Evolutionary conservation across 2,888 invertebrate species (phyloP).

Genomic region (Torymus texanus): DNA sequence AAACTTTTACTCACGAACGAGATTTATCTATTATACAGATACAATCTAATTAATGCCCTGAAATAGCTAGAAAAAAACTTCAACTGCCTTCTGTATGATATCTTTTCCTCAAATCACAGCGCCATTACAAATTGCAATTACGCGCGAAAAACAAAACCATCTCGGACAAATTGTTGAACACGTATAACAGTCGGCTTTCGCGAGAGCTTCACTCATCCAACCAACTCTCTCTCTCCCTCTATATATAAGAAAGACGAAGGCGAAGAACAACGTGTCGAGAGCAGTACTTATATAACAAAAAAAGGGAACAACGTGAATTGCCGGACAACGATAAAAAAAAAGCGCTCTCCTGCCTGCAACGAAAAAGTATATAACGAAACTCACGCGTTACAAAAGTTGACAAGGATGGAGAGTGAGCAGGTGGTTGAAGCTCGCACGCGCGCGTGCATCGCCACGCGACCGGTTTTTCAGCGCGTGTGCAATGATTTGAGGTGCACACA

Average conservation of each 20-base stretch:
- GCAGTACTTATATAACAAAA: not conserved
- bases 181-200: too few species aligned
- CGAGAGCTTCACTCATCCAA: too few species aligned
- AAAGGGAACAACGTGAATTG: not conserved
- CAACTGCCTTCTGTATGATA: too few species aligned
- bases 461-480: slow-evolving; percentile 62
- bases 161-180: too few species aligned
- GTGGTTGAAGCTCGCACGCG: slow-evolving; percentile 62
- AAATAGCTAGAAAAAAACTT: not conserved
- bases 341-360: not conserved
- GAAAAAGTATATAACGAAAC: not conserved
- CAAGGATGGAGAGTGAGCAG: slow-evolving; percentile 61
- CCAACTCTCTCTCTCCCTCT: too few species aligned
- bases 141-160: too few species aligned
- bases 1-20: too few species aligned
- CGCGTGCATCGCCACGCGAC: slow-evolving; percentile 53
- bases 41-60: too few species aligned
- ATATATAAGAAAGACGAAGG: not conserved
- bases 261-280: slow-evolving; percentile 6
- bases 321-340: not conserved
- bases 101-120: too few species aligned
- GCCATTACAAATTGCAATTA: too few species aligned
- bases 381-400: slow-evolving; percentile 37
- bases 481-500: slow-evolving; percentile 57
- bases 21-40: too few species aligned